Base-by-base conservation (phyloP, 2,113 vertebrate genomes). In the Pseudorhombus dupliciocellatus region DNA sequence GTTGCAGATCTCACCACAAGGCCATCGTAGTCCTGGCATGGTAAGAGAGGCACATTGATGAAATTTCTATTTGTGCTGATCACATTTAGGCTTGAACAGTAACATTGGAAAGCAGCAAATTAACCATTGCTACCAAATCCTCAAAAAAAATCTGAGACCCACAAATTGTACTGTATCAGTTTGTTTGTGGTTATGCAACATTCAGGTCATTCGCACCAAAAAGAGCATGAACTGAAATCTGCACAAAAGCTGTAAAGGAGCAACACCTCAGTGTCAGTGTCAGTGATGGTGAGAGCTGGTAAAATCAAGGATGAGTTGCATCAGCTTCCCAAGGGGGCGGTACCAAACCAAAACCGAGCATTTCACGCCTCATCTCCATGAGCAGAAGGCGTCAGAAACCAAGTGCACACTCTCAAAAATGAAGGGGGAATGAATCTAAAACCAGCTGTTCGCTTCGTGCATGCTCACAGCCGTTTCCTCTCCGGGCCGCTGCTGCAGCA, bases 1-100 rank as follows among this genome's bases (percentile, higher is more conserved):
- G 98, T 99, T 20, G 96, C 96, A 0, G 98, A 99, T 77, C 97
- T 94, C 16, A 99, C 96, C 0, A 99, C 95, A 2, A 99, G 96
- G 60, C 95, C 97, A 51, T 98, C 96, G 5, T 95, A 98, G 84
- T 97, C 92, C 97, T 99, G 56, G 14, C 1, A 64, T 15, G 1
- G 8, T 1, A 28, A 75, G 40, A 68, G 25, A 40, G 54, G 16
- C 8, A 61, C 0, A 30, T 5, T 1, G 22, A 53, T 50, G 6
- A 44, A 0, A 37, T 37, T 37, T 12, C 1, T 37, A 37, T 37
- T 11, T 37, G 11, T 37, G 34, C 12, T 37, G 30, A 12, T 59
- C 55, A 8, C 21, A 2, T 31, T n/a, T 1, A 42, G 70, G 24
- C 26, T 37, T 54, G 2, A 30, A 57, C 21, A 73, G 5, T 11